Evolutionary conservation across 2,113 vertebrate species (phyloP).

Genomic region (Galbula dea): DNA sequence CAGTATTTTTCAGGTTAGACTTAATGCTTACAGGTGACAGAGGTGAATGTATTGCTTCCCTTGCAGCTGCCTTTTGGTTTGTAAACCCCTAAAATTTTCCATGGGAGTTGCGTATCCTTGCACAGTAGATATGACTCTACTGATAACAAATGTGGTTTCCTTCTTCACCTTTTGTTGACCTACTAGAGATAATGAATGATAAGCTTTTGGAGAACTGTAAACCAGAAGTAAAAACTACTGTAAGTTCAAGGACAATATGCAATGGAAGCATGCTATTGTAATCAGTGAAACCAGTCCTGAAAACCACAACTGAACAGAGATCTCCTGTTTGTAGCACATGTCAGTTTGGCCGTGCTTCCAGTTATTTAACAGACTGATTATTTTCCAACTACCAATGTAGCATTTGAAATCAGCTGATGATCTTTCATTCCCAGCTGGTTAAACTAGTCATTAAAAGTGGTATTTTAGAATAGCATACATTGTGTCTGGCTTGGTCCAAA

Average conservation of each 20-base stretch:
- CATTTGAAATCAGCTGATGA: neutral
- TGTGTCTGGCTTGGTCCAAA: neutral
- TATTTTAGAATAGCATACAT: neutral
- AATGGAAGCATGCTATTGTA: neutral
- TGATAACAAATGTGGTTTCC: neutral
- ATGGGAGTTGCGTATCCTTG: neutral
- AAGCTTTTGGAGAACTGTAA: neutral
- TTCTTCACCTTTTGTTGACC: conserved; percentile 26
- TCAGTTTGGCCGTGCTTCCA: neutral
- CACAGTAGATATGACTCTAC: neutral
- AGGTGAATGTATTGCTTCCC: neutral
- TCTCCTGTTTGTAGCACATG: neutral
- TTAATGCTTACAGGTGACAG: neutral
- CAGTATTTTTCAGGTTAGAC: neutral
- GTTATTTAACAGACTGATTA: neutral
- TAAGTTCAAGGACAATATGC: neutral
- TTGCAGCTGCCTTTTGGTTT: neutral
- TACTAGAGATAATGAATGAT: neutral
- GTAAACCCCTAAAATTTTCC: neutral
- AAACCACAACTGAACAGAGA: neutral
- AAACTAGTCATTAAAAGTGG: neutral
- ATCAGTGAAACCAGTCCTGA: neutral
- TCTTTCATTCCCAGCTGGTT: neutral
- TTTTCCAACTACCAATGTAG: neutral
- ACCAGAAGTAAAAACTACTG: neutral